A percentile compares a stretch with the other conserved stretches of the same genome.
Evolutionary conservation across 2,113 vertebrate genomes (phyloP).

Genomic region (Microcebus jonahi): DNA sequence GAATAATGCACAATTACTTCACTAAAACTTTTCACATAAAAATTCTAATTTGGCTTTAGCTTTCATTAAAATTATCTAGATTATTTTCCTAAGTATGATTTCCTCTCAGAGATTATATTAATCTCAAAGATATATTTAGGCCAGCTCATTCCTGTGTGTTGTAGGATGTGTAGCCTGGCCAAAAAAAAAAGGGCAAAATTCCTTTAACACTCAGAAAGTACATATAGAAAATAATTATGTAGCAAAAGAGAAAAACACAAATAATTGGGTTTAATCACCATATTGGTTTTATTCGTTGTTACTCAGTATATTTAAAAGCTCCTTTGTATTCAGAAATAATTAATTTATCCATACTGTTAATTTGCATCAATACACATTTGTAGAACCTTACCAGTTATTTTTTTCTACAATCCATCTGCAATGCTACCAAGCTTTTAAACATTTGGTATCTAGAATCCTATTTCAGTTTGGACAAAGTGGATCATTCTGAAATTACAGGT

Average conservation of each 20-base stretch:
- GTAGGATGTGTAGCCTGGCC: not conserved
- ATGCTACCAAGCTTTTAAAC: not conserved
- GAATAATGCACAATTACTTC: not conserved
- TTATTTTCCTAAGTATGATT: not conserved
- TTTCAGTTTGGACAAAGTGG: not conserved
- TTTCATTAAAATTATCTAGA: not conserved
- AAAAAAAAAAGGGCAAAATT: not conserved
- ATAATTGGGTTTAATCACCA: not conserved
- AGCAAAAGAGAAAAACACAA: not conserved
- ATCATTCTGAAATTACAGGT: slow-evolving; percentile 23
- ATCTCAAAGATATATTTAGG: not conserved
- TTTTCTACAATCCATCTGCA: not conserved
- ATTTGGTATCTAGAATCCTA: not conserved
- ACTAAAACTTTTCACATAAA: slow-evolving; percentile 44
- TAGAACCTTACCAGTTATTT: not conserved
- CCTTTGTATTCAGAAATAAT: not conserved
- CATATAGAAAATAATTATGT: not conserved
- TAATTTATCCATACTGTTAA: not conserved
- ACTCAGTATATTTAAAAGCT: not conserved
- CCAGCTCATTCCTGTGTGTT: not conserved
- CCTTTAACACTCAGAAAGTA: not conserved
- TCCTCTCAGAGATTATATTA: not conserved
- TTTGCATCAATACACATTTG: not conserved
- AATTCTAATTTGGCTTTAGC: not conserved
- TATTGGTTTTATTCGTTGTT: not conserved